Percentiles rank a stretch among this genome's conserved stretches.
Conservation (phyloP, 2,888 invertebrate species). For the Heliconius ethilla region DNA sequence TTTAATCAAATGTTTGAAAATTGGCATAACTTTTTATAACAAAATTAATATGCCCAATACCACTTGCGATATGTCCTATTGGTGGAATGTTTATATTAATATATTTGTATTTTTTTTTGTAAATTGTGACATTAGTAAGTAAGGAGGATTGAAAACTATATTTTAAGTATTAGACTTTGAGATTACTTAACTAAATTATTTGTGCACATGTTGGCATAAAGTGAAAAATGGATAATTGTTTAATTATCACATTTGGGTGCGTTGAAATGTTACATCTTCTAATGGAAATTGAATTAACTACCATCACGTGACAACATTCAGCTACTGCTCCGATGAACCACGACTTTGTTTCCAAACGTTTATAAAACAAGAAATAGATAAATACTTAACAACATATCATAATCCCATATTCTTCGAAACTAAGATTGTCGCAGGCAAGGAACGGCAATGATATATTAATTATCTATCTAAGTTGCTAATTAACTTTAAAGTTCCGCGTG, state of each 20-base stretch:
- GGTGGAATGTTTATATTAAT: not conserved
- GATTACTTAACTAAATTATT: not conserved
- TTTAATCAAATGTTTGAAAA: not conserved
- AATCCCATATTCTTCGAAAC: conserved; percentile 28
- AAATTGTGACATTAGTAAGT: not conserved
- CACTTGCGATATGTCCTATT: not conserved
- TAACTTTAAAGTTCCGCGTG: conserved; percentile 69
- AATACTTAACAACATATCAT: not conserved
- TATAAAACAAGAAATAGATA: not conserved
- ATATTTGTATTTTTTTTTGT: too few relatives aligned
- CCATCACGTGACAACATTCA: not conserved
- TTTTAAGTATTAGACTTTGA: not conserved
- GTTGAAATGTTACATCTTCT: too few relatives aligned
- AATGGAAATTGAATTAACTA: too few relatives aligned
- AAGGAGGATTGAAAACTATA: not conserved
- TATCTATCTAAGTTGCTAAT: conserved; percentile 72
- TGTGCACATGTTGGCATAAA: not conserved
- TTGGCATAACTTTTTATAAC: not conserved
- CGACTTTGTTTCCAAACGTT: too few relatives aligned
- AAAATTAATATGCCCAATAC: not conserved
- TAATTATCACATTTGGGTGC: too few relatives aligned
- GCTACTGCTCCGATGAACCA: not conserved
- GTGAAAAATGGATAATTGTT: too few relatives aligned
- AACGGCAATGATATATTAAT: conserved; percentile 56
- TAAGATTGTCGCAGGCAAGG: conserved; percentile 33